A percentile compares a stretch with the other conserved stretches of the same genome.
Evolutionary conservation across 2,888 invertebrate genomes (phyloP).

Genomic region (Drosophila anceps): DNA sequence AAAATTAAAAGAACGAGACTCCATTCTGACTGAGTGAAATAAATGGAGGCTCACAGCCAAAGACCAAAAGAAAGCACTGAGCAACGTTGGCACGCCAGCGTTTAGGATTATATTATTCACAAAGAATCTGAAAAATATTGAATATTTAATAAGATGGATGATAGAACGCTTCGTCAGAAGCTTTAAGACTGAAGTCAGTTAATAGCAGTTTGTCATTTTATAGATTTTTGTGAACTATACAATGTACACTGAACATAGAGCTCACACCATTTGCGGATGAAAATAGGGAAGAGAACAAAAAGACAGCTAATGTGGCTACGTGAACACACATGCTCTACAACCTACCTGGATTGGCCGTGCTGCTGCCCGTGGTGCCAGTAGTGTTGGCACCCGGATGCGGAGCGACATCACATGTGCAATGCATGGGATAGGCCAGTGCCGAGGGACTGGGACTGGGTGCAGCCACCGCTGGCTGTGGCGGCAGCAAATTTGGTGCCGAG

Average conservation of each 20-base stretch:
- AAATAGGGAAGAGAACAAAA: slow-evolving; percentile 33
- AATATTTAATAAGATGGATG: neutral
- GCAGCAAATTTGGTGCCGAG: slow-evolving; percentile 82
- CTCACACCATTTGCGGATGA: slow-evolving; percentile 32
- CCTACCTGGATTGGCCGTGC: slow-evolving; percentile 83
- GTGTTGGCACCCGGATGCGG: slow-evolving; percentile 63
- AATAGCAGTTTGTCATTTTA: neutral
- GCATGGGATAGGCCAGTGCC: slow-evolving; percentile 78
- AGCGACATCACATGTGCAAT: slow-evolving; percentile 84
- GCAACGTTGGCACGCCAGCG: slow-evolving; percentile 31
- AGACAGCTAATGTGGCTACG: slow-evolving; percentile 20
- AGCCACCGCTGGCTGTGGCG: slow-evolving; percentile 68
- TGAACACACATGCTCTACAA: slow-evolving; percentile 84
- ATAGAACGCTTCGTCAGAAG: neutral
- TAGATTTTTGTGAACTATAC: slow-evolving; percentile 38
- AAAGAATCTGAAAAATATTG: slow-evolving; percentile 15
- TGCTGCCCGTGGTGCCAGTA: slow-evolving; percentile 54
- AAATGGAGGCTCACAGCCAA: slow-evolving; percentile 17
- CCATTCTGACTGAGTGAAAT: neutral
- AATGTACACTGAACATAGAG: slow-evolving; percentile 33
- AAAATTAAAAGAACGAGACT: neutral
- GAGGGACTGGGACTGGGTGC: slow-evolving; percentile 82
- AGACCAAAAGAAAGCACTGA: slow-evolving; percentile 24
- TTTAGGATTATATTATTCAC: slow-evolving; percentile 42
- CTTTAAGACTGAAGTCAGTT: neutral